Base-by-base conservation (phyloP, 2,113 vertebrate genomes). In the Salvelinus sp. region DNA sequence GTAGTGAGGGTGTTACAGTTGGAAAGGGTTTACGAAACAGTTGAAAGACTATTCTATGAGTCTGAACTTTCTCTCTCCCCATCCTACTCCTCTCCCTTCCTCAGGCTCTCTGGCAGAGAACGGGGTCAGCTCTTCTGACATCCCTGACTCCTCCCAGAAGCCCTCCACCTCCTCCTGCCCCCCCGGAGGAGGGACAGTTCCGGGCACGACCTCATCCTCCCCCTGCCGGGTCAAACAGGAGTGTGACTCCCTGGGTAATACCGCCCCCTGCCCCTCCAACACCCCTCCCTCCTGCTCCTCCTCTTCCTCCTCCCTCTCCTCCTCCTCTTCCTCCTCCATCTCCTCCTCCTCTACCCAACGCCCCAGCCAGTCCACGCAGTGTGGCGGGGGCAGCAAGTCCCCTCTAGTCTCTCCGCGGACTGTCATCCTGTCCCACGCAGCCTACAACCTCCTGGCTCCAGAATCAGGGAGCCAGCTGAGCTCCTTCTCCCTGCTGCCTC, bases 41-140 rank as follows among this genome's bases (percentile, higher is more conserved):
- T 44, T n/a, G 25, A 65, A 27, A 65, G 12, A 65, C 7, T 65
- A 13, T 44, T 44, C 38, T 44, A 28, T 7, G 60, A 63, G 60
- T 22, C 20, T 63, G 50, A 18, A 16, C 16, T 54, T 9, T 44
- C 50, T 54, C 50, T 54, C 50, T 54, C 1, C 4, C 57, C 27
- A 73, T 25, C 72, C 38, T 44, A 44, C 10, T 44, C 69, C 64
- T 18, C 30, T 65, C 44, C 54, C 67, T 62, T 70, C 6, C 33
- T 69, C 88, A 97, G 97, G 95, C 79, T 98, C 96, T 65, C 83
- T 96, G 87, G 93, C 91, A 66, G 97, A 99, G 89, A 99, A 44
- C 38, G 0, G 38, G 38, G 38, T 10, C 38, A 44, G 96, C 81
- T 98, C 96, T 23, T 98, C 97, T 0, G 96, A 95, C 10, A 78